Evolutionary conservation across 2,797 vertebrate species (phyloP), one percentile per base, ranked within the genome.

Genomic region (Anguilla anguilla): DNA sequence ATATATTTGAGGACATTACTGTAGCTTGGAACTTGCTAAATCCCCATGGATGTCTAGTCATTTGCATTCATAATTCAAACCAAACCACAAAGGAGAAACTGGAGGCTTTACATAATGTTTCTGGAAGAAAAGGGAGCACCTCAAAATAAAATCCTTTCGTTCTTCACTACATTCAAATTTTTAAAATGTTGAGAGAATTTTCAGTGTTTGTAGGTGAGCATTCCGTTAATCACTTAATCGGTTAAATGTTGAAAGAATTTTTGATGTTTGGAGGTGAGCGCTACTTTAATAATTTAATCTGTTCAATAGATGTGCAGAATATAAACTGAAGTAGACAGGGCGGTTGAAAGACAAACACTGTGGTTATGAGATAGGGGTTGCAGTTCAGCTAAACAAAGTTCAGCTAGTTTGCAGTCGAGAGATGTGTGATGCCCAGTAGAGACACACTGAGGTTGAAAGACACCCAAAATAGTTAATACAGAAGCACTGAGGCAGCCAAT

Each of bases 51-150:
- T 22, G 19, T 17, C 31, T 39, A 77, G 31, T 77, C 74, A 46
- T 43, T 43, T 77, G 74, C 74, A 77, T 77, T 39, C 74, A 43
- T 77, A 77, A 77, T 77, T 77, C 13, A 77, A 43, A 35, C 35
- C 35, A 43, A 74, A 74, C 31, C 69, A 74, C 69, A 74, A 77
- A 39, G 13, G 72, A 43, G 35, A 77, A 39, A 77, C 35, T 77
- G 31, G 43, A 43, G 39, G 13, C 35, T 77, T 77, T 77, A 13
- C 74, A 43, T 77, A 17, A 35, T 35, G 7, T 77, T 77, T 17
- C 31, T 77, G 64, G 39, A 39, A 43, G 43, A 77, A 15, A 43
- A 17, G 74, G 39, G 22, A 15, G 13, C 39, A 31, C 39, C 64
- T 69, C 69, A n/a, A 69, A 69, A 74, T 11, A 35, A 74, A 35